Evolutionary conservation across 2,888 invertebrate genomes (phyloP).

Genomic region (Nephrotoma appendiculata): DNA sequence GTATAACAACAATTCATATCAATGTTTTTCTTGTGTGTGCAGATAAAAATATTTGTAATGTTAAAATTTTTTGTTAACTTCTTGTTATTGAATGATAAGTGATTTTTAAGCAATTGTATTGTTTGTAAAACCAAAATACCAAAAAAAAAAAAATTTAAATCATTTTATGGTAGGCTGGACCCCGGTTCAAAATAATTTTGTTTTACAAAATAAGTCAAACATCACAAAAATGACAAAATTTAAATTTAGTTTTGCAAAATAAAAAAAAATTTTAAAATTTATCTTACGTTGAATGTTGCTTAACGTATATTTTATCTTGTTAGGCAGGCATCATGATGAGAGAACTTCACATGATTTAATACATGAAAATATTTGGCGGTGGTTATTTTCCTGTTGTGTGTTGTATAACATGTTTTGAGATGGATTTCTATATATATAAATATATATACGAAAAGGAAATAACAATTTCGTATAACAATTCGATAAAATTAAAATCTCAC

Average conservation of each 20-base stretch:
- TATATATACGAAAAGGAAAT: too few species aligned
- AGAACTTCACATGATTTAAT: too few species aligned
- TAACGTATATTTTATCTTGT: too few species aligned
- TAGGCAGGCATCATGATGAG: too few species aligned
- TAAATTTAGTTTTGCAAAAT: neutral
- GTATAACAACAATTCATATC: neutral
- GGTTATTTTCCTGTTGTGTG: too few species aligned
- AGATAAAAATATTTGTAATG: neutral
- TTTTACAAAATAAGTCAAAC: neutral
- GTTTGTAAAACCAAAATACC: neutral
- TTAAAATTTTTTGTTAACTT: neutral
- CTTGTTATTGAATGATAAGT: neutral
- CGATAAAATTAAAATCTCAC: neutral
- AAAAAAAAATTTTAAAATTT: too few species aligned
- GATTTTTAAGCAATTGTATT: neutral
- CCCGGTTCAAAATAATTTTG: neutral
- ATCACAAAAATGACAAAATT: neutral
- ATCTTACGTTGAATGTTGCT: too few species aligned
- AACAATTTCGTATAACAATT: neutral
- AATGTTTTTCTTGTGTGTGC: neutral
- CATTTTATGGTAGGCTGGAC: neutral
- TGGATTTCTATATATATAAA: too few species aligned
- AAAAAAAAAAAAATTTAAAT: neutral
- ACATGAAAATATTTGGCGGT: too few species aligned
- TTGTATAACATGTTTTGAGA: too few species aligned